Evolutionary conservation across 2,888 invertebrate species (phyloP), one percentile per base, ranked within the genome.

Genomic region (Leucania comma): DNA sequence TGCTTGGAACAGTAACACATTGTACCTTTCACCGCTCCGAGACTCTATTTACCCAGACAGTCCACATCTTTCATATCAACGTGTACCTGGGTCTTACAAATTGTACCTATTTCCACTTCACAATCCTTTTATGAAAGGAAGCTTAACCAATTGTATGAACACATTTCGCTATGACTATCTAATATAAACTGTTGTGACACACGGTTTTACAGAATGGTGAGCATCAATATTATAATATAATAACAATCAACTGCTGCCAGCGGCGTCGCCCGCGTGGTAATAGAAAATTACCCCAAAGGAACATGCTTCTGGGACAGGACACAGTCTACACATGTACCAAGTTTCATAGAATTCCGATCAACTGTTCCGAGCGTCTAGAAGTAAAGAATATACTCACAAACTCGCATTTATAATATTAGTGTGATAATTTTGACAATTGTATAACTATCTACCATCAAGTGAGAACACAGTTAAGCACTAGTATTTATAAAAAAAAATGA

Each of bases 41-140:
- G 57, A 78, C 62, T 56, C 63, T 50, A 72, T 77, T 72, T 67
- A 3, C 50, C 10, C 22, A 72, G 67, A 68, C 38, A 63, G 72
- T 62, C 62, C 60, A 71, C 61, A 79, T 81, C 46, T 56, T 62
- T 81, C 68, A 72, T 64, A 59, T 24, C 20, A 38, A 61, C 60
- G 57, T 67, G 67, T 78, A 63, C 57, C 20, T 35, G 12, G 56
- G 50, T 66, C 32, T 71, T 65, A 78, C 70, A 79, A 78, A 80
- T 81, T 62, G 75, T 68, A 75, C 74, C 77, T 76, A 80, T 83
- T 82, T 77, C 53, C 70, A 63, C 46, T 58, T 62, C 54, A 54
- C 54, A 74, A 81, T 58, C 69, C 83, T 80, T 82, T 77, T 72
- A 72, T 57, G 50, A 76, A 67, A 78, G 79, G 79, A 86, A 80